Conservation (phyloP, 2,888 invertebrate genomes). For the Pilophorus perplexus region DNA sequence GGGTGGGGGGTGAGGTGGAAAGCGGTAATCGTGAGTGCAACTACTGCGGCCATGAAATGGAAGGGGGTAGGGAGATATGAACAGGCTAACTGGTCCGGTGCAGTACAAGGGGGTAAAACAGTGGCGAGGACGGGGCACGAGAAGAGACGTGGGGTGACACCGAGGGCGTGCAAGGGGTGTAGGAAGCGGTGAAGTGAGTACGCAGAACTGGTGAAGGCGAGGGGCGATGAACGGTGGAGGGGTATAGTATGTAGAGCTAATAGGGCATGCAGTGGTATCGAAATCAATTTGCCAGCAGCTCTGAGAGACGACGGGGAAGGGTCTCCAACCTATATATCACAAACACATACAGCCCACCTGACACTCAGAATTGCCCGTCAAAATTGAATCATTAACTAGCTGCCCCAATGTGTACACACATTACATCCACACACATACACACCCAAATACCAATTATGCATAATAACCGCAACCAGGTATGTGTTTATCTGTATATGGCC, state of each 20-base stretch:
- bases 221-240: not conserved
- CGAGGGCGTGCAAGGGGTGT: too few relatives aligned
- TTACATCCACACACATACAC: conserved; percentile 42
- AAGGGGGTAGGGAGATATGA: conserved; percentile 6
- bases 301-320: conserved; percentile 25
- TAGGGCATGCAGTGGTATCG: conserved; percentile 42
- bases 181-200: not conserved
- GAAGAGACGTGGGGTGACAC: too few relatives aligned
- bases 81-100: conserved; percentile 24
- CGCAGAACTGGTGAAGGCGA: not conserved
- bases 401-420: conserved; percentile 42
- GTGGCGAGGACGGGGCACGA: not conserved
- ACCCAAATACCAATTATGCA: conserved; percentile 46
- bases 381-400: conserved; percentile 47
- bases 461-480: conserved; percentile 45
- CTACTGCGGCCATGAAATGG: not conserved
- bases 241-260: conserved; percentile 29
- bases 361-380: conserved; percentile 46
- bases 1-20: not conserved
- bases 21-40: not conserved
- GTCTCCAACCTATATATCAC: conserved; percentile 42
- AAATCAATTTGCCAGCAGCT: conserved; percentile 45
- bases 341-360: conserved; percentile 42
- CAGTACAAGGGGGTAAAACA: conserved; percentile 24
- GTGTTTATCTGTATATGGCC: conserved; percentile 45